phyloP scores from a whole-genome alignment of 2,113 vertebrate genomes.

The Mola mola region DNA sequence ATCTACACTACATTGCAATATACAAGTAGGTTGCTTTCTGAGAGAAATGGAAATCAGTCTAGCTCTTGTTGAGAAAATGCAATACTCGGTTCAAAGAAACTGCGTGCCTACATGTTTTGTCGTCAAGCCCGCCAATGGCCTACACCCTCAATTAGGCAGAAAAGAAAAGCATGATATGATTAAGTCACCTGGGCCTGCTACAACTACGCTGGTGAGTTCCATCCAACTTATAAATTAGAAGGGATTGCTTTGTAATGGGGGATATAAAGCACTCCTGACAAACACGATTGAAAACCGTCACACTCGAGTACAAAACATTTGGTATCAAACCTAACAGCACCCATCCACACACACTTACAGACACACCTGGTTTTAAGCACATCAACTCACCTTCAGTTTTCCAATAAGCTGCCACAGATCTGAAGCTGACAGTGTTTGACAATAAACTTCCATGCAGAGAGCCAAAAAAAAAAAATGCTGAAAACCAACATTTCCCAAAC shows the following conservation, averaged over 20 bases:
- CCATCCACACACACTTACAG: no score
- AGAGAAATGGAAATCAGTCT: no score
- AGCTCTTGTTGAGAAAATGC: no score
- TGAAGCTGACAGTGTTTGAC: constrained; percentile 28
- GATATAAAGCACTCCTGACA: constrained; percentile 38
- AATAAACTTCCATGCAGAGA: constrained; percentile 32
- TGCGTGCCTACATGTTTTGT: no score
- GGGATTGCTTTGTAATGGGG: constrained; percentile 21
- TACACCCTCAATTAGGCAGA: no score
- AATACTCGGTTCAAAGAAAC: no score
- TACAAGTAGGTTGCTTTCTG: no score
- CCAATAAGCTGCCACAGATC: constrained; percentile 1
- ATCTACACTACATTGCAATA: no score
- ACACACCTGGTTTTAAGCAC: background rate
- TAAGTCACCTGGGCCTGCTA: constrained; percentile 37
- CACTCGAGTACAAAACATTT: constrained; percentile 15
- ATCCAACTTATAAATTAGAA: constrained; percentile 43
- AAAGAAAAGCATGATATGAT: constrained; percentile 24
- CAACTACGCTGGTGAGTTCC: constrained; percentile 13
- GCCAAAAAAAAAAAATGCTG: constrained; percentile 36
- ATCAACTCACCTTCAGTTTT: constrained; percentile 7
- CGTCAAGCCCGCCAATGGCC: no score
- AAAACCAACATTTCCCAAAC: constrained; percentile 17
- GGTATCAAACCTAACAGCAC: no score
- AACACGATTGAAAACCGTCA: constrained; percentile 44